These are phyloP conservation scores for Ephydatia muelleri DNA, from an alignment of 37 sponge, comb jelly and placozoan species.

Conservation along the genomic window DNA sequence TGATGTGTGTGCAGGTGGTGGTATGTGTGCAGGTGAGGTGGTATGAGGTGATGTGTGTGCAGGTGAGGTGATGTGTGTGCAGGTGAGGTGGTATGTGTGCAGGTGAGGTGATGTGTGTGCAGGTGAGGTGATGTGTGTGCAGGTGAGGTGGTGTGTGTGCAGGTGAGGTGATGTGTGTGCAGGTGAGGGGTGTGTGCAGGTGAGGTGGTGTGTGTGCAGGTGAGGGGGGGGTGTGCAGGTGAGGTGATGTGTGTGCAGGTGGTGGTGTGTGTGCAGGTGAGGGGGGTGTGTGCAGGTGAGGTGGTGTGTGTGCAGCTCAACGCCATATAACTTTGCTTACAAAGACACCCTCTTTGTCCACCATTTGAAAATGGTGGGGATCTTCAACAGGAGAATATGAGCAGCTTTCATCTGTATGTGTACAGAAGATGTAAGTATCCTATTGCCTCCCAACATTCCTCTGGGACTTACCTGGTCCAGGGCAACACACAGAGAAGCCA, in stretches of 20 bases:
- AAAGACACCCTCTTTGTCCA: conserved; percentile 38
- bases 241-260: conserved; percentile 9
- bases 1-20: no score
- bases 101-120: no score
- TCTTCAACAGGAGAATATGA: conserved; percentile 32
- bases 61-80: no score
- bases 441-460: no score
- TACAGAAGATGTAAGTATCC: neutral
- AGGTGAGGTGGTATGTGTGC: no score
- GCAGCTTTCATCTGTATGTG: conserved; percentile 45
- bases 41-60: no score
- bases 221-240: neutral
- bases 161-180: neutral
- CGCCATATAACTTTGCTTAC: conserved; percentile 18
- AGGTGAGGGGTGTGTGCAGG: neutral
- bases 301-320: neutral
- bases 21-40: no score
- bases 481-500: conserved; percentile 68
- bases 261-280: conserved; percentile 1
- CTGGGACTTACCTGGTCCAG: conserved; percentile 56
- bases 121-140: neutral
- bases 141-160: neutral
- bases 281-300: neutral
- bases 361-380: conserved; percentile 67
- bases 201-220: neutral